Conservation (phyloP, 2,113 vertebrate genomes). For the Lophochroa leadbeateri region DNA sequence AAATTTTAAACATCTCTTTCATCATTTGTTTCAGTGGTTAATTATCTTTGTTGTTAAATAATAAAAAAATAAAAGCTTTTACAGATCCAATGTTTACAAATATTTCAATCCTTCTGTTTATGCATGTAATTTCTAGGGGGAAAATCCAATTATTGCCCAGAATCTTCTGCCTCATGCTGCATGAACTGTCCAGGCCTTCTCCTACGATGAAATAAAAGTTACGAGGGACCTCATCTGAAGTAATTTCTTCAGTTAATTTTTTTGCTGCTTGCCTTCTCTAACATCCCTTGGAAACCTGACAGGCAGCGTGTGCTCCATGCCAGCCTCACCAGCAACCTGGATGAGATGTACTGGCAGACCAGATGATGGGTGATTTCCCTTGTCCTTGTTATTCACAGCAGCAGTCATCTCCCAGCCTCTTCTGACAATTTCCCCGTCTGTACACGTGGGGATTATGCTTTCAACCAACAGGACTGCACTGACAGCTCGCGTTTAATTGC, state of each 20-base stretch:
- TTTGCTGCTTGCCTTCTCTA: background rate
- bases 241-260: background rate
- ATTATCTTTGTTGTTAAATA: background rate
- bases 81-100: background rate
- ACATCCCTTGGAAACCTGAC: background rate
- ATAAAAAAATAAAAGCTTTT: background rate
- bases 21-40: background rate
- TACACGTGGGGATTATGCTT: background rate
- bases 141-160: background rate
- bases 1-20: background rate
- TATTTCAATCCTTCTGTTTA: background rate
- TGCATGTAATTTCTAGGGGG: fast-evolving
- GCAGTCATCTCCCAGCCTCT: background rate
- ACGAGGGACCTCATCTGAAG: background rate
- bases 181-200: background rate
- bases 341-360: background rate
- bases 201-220: background rate
- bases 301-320: background rate
- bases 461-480: background rate
- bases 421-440: background rate
- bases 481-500: conserved; percentile 50
- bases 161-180: background rate
- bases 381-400: background rate
- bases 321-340: background rate
- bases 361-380: conserved; percentile 3